A percentile compares a stretch with the other conserved stretches of the same genome.
These are phyloP conservation scores for Lepidochitona cinerea DNA, from an alignment of 2,888 invertebrate genomes.

Conservation along the genomic window DNA sequence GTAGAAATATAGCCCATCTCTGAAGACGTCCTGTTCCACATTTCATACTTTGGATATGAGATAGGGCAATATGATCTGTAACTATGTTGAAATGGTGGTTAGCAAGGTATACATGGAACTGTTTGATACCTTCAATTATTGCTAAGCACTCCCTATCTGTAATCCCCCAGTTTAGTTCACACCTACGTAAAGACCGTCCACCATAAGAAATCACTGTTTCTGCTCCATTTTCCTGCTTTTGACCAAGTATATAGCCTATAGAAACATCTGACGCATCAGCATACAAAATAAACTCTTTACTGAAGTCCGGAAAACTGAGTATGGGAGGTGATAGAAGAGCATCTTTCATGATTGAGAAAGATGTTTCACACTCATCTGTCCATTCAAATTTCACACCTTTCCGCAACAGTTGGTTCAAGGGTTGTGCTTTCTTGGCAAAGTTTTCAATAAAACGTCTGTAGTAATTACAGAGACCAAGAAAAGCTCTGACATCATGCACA, in stretches of 20 bases:
- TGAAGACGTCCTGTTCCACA: slow-evolving; percentile 6
- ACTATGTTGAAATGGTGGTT: background rate
- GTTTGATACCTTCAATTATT: slow-evolving; percentile 17
- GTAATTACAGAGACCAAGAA: slow-evolving; percentile 42
- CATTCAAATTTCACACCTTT: slow-evolving; percentile 43
- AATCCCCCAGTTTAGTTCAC: slow-evolving; percentile 12
- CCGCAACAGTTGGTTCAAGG: slow-evolving; percentile 49
- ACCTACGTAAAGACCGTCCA: slow-evolving; percentile 6
- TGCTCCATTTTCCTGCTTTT: slow-evolving; percentile 5
- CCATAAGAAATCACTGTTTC: slow-evolving; percentile 16
- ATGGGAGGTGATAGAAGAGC: slow-evolving; percentile 17
- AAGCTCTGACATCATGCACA: background rate
- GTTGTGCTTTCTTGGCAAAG: slow-evolving; percentile 40
- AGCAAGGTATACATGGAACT: slow-evolving; percentile 15
- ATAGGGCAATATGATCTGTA: slow-evolving; percentile 17
- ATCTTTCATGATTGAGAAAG: slow-evolving; percentile 48
- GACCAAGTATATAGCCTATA: slow-evolving; percentile 23
- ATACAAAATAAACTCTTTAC: slow-evolving; percentile 1
- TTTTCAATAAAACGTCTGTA: slow-evolving; percentile 59
- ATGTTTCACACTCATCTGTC: slow-evolving; percentile 40
- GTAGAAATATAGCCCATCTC: slow-evolving; percentile 9
- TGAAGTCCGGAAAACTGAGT: slow-evolving; percentile 10
- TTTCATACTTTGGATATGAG: slow-evolving; percentile 6
- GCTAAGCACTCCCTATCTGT: slow-evolving; percentile 17
- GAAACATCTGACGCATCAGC: slow-evolving; percentile 21